Evolutionary conservation across 2,113 vertebrate genomes (phyloP), one percentile per base, ranked within the genome.

Genomic region (Plecotus auritus): DNA sequence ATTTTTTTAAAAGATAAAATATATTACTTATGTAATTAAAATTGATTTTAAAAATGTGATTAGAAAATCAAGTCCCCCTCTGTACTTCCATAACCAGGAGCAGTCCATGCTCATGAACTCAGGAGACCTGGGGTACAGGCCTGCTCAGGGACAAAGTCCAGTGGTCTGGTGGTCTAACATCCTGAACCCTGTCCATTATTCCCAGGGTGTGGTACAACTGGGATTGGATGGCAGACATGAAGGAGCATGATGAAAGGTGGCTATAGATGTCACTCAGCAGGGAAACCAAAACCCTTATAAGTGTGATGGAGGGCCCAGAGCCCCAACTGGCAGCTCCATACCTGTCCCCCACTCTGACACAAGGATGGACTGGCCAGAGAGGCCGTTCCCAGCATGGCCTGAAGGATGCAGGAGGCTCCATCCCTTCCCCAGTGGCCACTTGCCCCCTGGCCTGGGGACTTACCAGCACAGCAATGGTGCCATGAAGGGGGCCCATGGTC

Each of bases 381-480:
- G 51, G n/a, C 16, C 1, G 0, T 16, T 61, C 69, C 22, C 37
- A 74, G 35, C 1, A 1, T 2, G 45, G 72, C 28, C 90, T 10
- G 1, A 13, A 64, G 69, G 5, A 32, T 10, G 7, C 5, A 56
- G 76, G 26, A 37, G 22, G 35, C 6, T 40, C 14, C 5, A 12
- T 5, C 20, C 20, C 26, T n/a, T 13, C 28, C 40, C 7, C 42
- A 1, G 54, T 64, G 49, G 54, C 23, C 5, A 9, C 11, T 2
- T 0, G 45, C 9, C 17, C 13, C 9, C 3, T 5, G 16, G 17
- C 73, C 32, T 9, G 28, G 49, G 66, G 2, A 97, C 99, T 98
- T 93, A 99, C 99, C 99, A 99, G 99, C 70, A 99, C 98, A 1
- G 99, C 98, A 82, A 99, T 98, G 84, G 98, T 98, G 22, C 99